A percentile compares a stretch with the other conserved stretches of the same genome.
Evolutionary conservation across 2,888 invertebrate species (phyloP).

Genomic region (Thymelicus lineola): DNA sequence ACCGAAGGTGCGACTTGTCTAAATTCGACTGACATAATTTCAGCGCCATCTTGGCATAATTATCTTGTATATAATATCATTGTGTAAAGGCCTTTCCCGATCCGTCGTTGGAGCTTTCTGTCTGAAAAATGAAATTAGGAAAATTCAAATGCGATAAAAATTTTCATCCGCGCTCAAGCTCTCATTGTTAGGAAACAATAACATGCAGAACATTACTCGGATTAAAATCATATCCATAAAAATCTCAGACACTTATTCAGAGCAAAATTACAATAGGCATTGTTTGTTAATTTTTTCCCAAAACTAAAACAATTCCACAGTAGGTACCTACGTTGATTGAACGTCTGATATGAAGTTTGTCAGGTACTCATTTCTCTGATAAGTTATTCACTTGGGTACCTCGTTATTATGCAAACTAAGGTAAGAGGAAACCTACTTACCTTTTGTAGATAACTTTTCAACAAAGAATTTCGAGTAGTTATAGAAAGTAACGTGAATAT

Average conservation of each 20-base stretch:
- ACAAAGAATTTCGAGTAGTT: too few species aligned
- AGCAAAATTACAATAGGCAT: constrained; percentile 21
- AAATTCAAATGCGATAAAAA: background rate
- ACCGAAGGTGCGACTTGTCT: too few species aligned
- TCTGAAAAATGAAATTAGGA: constrained; percentile 6
- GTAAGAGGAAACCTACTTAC: background rate
- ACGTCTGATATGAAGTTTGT: background rate
- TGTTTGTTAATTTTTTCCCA: constrained; percentile 18
- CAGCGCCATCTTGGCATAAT: too few species aligned
- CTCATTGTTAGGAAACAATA: constrained; percentile 9
- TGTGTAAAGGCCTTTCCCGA: background rate
- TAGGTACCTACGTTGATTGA: constrained; percentile 9
- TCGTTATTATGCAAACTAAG: constrained; percentile 1
- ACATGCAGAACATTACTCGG: constrained; percentile 3
- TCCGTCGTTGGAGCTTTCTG: constrained; percentile 13
- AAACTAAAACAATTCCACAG: constrained; percentile 20
- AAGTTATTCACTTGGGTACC: background rate
- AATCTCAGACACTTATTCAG: constrained; percentile 10
- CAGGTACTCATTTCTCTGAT: background rate
- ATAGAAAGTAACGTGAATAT: too few species aligned
- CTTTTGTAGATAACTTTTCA: too few species aligned
- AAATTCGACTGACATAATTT: too few species aligned
- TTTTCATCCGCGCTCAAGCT: background rate
- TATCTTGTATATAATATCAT: too few species aligned
- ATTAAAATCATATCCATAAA: constrained; percentile 13